phyloP scores from a whole-genome alignment of 2,113 vertebrate species.

The Silurus glanis region DNA sequence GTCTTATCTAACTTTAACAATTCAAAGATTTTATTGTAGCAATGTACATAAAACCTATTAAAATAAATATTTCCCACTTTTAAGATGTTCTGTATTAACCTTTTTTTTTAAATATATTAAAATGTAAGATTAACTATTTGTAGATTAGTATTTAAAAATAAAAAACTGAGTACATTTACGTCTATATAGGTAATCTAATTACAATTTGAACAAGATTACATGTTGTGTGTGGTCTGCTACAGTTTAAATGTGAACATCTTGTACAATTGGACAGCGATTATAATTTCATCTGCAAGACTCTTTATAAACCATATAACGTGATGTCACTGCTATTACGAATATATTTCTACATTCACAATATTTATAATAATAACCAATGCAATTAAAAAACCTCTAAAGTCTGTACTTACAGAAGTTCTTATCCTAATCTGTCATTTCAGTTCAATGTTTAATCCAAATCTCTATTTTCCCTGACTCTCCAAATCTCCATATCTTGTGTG shows the following conservation, averaged over 20 bases:
- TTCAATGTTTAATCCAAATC: constrained; percentile 23
- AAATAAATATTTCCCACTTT: background rate
- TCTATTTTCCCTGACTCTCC: constrained; percentile 32
- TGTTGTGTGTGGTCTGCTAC: too few species aligned
- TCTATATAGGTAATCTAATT: background rate
- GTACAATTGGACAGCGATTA: background rate
- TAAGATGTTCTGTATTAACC: background rate
- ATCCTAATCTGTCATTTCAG: constrained; percentile 3
- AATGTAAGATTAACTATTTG: background rate
- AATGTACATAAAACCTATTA: background rate
- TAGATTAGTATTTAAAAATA: background rate
- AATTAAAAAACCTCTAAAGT: background rate
- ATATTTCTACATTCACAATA: background rate
- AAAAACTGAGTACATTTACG: background rate
- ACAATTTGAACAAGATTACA: background rate
- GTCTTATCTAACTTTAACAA: background rate
- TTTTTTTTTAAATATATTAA: background rate
- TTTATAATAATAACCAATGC: background rate
- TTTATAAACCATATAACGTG: background rate
- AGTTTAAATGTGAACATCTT: background rate
- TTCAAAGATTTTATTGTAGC: background rate
- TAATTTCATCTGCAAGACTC: background rate
- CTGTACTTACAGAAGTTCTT: background rate
- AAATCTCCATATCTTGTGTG: constrained; percentile 43
- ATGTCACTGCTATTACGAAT: background rate